A percentile compares a stretch with the other conserved stretches of the same genome.
Evolutionary conservation across 2,888 invertebrate genomes (phyloP).

Genomic region (Tiphia femorata): DNA sequence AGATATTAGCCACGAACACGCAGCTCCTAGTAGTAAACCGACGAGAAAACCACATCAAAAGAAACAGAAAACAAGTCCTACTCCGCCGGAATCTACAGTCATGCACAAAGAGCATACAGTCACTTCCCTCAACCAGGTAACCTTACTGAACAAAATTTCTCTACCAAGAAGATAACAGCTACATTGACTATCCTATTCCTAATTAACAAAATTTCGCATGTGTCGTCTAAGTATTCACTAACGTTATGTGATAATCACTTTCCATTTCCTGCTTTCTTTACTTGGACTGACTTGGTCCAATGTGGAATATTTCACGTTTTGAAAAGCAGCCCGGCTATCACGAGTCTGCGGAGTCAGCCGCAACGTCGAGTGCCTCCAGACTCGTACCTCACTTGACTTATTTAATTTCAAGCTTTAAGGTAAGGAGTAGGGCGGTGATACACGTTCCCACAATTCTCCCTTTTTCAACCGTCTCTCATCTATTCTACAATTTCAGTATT

Average conservation of each 20-base stretch:
- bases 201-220: neutral
- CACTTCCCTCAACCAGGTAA: constrained; percentile 64
- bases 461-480: too few species aligned
- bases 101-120: constrained; percentile 59
- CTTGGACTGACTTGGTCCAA: constrained; percentile 31
- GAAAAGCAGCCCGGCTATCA: constrained; percentile 62
- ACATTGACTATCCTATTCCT: neutral
- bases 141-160: neutral
- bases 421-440: too few species aligned
- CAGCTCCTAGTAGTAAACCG: constrained; percentile 52
- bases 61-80: constrained; percentile 52
- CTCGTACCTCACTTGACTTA: constrained; percentile 79
- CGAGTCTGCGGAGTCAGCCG: constrained; percentile 61
- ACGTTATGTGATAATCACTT: constrained; percentile 24
- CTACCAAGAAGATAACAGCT: neutral
- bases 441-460: too few species aligned
- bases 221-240: constrained; percentile 13
- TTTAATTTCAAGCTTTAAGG: constrained; percentile 80
- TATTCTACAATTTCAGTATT: too few species aligned
- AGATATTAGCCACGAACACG: constrained; percentile 56
- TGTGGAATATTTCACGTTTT: constrained; percentile 34
- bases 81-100: constrained; percentile 57
- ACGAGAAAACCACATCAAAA: constrained; percentile 56
- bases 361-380: constrained; percentile 67
- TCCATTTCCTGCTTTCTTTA: constrained; percentile 19